Conservation (phyloP, 1,140 invertebrate genomes). For the Plodia interpunctella region DNA sequence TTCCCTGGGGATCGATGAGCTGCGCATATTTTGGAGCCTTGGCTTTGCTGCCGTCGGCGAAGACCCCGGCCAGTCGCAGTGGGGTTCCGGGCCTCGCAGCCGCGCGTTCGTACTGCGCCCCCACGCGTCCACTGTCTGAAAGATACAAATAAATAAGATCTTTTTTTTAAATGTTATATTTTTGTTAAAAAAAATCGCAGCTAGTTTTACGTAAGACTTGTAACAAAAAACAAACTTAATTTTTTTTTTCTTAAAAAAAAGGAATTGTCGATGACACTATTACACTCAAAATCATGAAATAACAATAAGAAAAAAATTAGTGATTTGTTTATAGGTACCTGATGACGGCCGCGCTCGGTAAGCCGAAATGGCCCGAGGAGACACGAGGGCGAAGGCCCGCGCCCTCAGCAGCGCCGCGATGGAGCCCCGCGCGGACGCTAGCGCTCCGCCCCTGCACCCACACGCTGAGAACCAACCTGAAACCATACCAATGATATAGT, state of each 20-base stretch:
- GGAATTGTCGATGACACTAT: too few relatives aligned
- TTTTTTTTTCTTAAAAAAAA: too few relatives aligned
- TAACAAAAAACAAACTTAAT: too few relatives aligned
- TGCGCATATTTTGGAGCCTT: slow-evolving; percentile 67
- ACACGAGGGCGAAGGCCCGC: slow-evolving; percentile 65
- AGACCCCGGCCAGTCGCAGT: slow-evolving; percentile 69
- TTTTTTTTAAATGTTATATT: too few relatives aligned
- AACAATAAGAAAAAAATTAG: too few relatives aligned
- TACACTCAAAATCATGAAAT: too few relatives aligned
- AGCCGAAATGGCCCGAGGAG: slow-evolving; percentile 60
- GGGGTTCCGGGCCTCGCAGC: slow-evolving; percentile 68
- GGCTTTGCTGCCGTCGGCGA: slow-evolving; percentile 69
- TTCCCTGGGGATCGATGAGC: slow-evolving; percentile 67
- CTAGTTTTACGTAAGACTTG: too few relatives aligned
- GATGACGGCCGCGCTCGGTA: slow-evolving; percentile 59
- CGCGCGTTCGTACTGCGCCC: slow-evolving; percentile 65
- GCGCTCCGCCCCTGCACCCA: slow-evolving; percentile 60
- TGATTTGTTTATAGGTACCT: slow-evolving; percentile 34
- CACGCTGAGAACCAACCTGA: slow-evolving; percentile 70
- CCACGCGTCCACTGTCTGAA: slow-evolving; percentile 55
- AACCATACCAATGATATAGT: neutral
- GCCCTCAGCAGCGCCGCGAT: slow-evolving; percentile 55
- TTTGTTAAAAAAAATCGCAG: too few relatives aligned
- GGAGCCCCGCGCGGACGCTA: slow-evolving; percentile 60
- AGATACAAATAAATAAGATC: too few relatives aligned